Percentiles rank a stretch among this genome's conserved stretches.
Conservation (phyloP, 2,113 vertebrate species). For the Cryptomyrus ogoouensis region DNA sequence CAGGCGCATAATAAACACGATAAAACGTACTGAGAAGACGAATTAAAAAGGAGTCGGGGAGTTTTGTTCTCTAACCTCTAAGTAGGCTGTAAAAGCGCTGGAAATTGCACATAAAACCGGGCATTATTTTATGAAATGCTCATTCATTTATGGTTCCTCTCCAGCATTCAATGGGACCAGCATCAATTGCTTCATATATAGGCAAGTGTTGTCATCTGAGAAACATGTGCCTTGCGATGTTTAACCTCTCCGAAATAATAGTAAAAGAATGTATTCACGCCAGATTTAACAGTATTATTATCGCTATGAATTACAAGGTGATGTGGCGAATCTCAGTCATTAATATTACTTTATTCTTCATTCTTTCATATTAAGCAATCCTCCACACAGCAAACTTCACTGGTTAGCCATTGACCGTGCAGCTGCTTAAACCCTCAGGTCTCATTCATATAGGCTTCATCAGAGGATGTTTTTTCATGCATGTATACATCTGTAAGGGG, state of each 20-base stretch:
- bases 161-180: background rate
- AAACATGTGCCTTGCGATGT: background rate
- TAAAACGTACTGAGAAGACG: background rate
- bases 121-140: background rate
- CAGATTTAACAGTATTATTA: background rate
- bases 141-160: background rate
- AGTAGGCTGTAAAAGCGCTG: background rate
- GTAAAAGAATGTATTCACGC: background rate
- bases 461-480: background rate
- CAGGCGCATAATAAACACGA: background rate
- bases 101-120: background rate
- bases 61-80: background rate
- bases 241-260: background rate
- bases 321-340: background rate
- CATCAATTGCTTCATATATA: background rate
- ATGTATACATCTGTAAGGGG: background rate
- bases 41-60: background rate
- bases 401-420: background rate
- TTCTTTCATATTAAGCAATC: background rate
- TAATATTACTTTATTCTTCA: background rate
- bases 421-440: background rate
- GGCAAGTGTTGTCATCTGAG: background rate
- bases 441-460: background rate
- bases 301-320: background rate
- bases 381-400: background rate